Conservation (phyloP, 1,140 invertebrate species). For the Papilio dardanus region DNA sequence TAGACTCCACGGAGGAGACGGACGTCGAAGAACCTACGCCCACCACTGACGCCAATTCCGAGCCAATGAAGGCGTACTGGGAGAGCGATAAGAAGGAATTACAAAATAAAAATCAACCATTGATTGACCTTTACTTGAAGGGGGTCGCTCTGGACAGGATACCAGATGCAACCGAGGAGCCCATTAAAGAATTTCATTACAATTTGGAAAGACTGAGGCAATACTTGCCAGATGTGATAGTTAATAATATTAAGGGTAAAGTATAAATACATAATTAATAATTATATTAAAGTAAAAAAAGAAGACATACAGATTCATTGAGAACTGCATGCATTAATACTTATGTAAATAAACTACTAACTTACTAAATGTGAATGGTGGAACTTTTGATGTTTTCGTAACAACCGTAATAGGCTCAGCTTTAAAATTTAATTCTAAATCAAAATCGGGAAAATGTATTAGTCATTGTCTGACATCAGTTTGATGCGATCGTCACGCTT, state of each 20-base stretch:
- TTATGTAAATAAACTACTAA: conserved; percentile 25
- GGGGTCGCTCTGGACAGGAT: conserved; percentile 67
- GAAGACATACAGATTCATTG: conserved; percentile 79
- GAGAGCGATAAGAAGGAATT: conserved; percentile 68
- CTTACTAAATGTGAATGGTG: not conserved
- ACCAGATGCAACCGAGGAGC: conserved; percentile 69
- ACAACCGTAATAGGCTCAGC: not conserved
- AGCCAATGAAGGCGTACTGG: conserved; percentile 77
- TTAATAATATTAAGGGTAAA: conserved; percentile 68
- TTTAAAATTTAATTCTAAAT: not conserved
- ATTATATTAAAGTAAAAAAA: conserved; percentile 49
- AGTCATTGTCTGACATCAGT: conserved; percentile 15
- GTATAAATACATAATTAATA: conserved; percentile 63
- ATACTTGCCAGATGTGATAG: conserved; percentile 66
- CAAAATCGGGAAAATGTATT: not conserved
- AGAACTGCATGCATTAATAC: conserved; percentile 32
- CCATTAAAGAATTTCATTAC: conserved; percentile 75
- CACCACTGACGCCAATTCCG: conserved; percentile 49
- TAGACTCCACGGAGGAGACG: conserved; percentile 53
- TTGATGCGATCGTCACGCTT: conserved; percentile 19
- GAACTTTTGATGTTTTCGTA: not conserved
- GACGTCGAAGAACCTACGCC: conserved; percentile 45
- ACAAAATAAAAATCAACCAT: conserved; percentile 62
- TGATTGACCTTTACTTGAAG: conserved; percentile 68
- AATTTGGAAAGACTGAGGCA: conserved; percentile 63